Evolutionary conservation across 2,888 invertebrate species (phyloP).

Genomic region (Elysia crispata): DNA sequence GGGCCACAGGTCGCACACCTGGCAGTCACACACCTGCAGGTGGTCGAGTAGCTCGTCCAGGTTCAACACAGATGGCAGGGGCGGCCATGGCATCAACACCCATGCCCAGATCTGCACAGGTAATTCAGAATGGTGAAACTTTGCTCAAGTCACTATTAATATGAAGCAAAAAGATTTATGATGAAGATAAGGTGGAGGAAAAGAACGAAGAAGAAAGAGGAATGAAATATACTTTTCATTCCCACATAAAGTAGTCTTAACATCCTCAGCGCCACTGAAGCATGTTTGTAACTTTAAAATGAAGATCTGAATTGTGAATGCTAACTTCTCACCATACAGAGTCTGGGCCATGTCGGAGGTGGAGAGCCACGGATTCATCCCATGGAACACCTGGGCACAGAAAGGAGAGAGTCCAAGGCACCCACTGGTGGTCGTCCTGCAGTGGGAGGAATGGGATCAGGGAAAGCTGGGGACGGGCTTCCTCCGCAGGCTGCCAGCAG

Average conservation of each 20-base stretch:
- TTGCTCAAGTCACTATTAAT: too few relatives aligned
- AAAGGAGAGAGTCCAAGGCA: conserved; percentile 60
- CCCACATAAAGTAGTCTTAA: too few relatives aligned
- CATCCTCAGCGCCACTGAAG: too few relatives aligned
- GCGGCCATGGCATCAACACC: conserved; percentile 29
- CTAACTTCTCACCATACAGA: conserved; percentile 29
- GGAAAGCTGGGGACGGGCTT: conserved; percentile 2
- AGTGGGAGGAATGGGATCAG: conserved; percentile 32
- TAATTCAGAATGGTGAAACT: too few relatives aligned
- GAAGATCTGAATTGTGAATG: too few relatives aligned
- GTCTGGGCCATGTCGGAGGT: conserved; percentile 10
- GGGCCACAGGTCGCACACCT: conserved; percentile 47
- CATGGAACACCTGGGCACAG: conserved; percentile 56
- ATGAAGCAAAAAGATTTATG: background rate
- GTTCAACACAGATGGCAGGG: conserved; percentile 22
- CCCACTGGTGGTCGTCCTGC: conserved; percentile 59
- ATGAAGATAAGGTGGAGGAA: background rate
- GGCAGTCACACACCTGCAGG: background rate
- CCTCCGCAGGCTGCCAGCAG: conserved; percentile 17
- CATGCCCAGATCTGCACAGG: conserved; percentile 46
- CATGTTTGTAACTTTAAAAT: too few relatives aligned
- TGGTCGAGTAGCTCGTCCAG: background rate
- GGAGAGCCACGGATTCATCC: conserved; percentile 32
- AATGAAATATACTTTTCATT: too few relatives aligned
- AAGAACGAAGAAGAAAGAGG: too few relatives aligned